Percentiles rank a stretch among this genome's conserved stretches.
Conservation (phyloP, 2,113 vertebrate genomes). For the Anolis carolinensis region DNA sequence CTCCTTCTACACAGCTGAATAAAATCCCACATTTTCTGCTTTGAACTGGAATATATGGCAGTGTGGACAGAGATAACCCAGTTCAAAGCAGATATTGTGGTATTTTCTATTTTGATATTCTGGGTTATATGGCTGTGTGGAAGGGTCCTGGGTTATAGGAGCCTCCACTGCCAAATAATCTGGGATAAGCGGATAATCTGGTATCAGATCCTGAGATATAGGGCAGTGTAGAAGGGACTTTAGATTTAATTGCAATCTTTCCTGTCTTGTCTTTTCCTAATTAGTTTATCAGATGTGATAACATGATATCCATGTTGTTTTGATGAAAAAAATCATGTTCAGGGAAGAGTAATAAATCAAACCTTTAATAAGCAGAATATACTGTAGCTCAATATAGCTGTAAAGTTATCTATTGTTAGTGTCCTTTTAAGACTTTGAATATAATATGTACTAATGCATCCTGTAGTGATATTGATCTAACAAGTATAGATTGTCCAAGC, state of each 20-base stretch:
- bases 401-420: slow-evolving; percentile 4
- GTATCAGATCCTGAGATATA: too few species aligned
- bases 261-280: neutral
- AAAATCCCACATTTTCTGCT: too few species aligned
- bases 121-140: too few species aligned
- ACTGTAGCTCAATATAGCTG: slow-evolving; percentile 6
- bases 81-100: too few species aligned
- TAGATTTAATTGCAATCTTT: neutral
- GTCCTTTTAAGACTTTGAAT: slow-evolving; percentile 8
- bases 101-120: too few species aligned
- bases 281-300: neutral
- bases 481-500: neutral
- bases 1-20: too few species aligned
- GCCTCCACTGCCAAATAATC: too few species aligned
- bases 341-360: slow-evolving; percentile 8
- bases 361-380: neutral
- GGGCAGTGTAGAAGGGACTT: too few species aligned
- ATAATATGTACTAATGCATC: slow-evolving; percentile 6
- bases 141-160: too few species aligned
- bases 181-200: too few species aligned
- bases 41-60: too few species aligned
- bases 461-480: slow-evolving; percentile 3
- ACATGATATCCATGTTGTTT: neutral
- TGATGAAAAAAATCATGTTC: neutral
- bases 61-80: too few species aligned